Evolutionary conservation across 2,888 invertebrate species (phyloP).

Genomic region (Campoletis raptor): DNA sequence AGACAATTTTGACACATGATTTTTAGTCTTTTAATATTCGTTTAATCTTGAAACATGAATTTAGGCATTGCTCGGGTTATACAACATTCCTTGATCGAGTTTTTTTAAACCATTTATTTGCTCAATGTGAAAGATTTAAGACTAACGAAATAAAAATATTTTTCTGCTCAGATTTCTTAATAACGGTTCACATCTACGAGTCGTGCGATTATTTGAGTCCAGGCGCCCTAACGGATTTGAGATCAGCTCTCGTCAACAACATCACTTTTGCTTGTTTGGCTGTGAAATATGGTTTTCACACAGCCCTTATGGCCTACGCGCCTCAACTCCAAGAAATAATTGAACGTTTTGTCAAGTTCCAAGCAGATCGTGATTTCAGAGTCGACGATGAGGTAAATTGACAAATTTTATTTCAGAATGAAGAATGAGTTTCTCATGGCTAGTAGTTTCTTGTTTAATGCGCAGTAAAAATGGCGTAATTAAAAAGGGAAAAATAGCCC

Average conservation of each 20-base stretch:
- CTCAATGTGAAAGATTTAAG: not conserved
- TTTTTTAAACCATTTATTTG: not conserved
- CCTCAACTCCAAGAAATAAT: conserved; percentile 86
- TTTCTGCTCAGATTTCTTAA: conserved; percentile 90
- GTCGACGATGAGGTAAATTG: conserved; percentile 88
- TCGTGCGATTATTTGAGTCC: conserved; percentile 89
- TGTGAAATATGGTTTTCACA: conserved; percentile 94
- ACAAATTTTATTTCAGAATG: not conserved
- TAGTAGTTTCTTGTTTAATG: not conserved
- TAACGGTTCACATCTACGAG: conserved; percentile 95
- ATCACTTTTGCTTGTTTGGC: conserved; percentile 96
- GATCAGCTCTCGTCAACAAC: conserved; percentile 98
- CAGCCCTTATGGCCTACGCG: conserved; percentile 88
- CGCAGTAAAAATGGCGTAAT: not conserved
- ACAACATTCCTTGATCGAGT: too few relatives aligned
- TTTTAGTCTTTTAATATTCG: too few relatives aligned
- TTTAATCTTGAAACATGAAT: too few relatives aligned
- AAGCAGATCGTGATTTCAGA: conserved; percentile 87
- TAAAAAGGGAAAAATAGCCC: too few relatives aligned
- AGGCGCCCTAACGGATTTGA: conserved; percentile 95
- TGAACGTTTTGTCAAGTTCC: conserved; percentile 88
- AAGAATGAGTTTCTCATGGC: not conserved
- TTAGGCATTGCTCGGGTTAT: too few relatives aligned
- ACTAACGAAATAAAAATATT: not conserved
- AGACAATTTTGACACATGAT: too few relatives aligned